A percentile compares a stretch with the other conserved stretches of the same genome.
These are phyloP conservation scores for Dendroctonus ponderosae DNA, from an alignment of 1,140 invertebrate species.

Conservation along the genomic window DNA sequence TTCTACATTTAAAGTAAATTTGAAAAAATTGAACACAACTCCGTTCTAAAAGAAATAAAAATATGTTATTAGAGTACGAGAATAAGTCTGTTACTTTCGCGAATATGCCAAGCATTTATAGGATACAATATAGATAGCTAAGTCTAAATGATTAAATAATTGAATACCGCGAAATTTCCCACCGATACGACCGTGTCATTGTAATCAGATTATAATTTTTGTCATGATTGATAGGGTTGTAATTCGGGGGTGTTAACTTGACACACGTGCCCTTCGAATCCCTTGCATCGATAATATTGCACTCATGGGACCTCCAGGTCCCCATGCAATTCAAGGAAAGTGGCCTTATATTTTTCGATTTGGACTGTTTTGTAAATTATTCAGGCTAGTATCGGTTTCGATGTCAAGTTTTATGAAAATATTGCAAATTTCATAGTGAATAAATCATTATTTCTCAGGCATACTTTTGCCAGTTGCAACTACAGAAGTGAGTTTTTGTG, in stretches of 20 bases:
- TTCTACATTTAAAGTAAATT: too few relatives aligned
- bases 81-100: too few relatives aligned
- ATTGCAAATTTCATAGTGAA: conserved; percentile 19
- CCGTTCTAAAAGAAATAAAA: too few relatives aligned
- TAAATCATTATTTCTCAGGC: neutral
- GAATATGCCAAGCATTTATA: too few relatives aligned
- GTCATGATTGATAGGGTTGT: conserved; percentile 31
- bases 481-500: too few relatives aligned
- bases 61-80: too few relatives aligned
- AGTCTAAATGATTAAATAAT: too few relatives aligned
- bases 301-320: conserved; percentile 20
- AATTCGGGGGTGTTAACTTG: conserved; percentile 36
- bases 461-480: too few relatives aligned
- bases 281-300: conserved; percentile 18
- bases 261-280: conserved; percentile 25
- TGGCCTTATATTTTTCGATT: conserved; percentile 32
- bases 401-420: conserved; percentile 29
- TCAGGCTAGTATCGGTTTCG: conserved; percentile 19
- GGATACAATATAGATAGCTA: too few relatives aligned
- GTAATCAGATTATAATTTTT: conserved; percentile 33
- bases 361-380: conserved; percentile 30
- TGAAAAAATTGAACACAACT: too few relatives aligned
- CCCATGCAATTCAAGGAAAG: conserved; percentile 27
- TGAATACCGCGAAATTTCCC: conserved; percentile 8
- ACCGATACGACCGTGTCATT: conserved; percentile 16